phyloP scores from a whole-genome alignment of 2,113 vertebrate genomes.

The Echinops telfairi region DNA sequence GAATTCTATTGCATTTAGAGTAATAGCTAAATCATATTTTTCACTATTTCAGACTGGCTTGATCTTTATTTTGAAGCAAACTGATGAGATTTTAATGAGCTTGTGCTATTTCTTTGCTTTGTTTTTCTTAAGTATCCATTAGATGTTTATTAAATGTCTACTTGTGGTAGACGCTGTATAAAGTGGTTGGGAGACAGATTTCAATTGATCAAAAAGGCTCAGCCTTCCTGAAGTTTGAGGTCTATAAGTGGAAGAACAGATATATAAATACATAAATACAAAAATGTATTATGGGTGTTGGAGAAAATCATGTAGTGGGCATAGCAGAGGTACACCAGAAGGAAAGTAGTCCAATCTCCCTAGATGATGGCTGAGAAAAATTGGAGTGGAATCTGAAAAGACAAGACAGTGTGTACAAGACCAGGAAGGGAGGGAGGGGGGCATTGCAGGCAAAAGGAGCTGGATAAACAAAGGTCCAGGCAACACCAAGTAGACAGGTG shows the following conservation, averaged over 20 bases:
- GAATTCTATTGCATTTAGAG: slow-evolving; percentile 46
- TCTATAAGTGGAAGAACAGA: background rate
- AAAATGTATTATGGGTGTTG: background rate
- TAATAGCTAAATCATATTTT: slow-evolving; percentile 53
- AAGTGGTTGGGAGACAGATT: background rate
- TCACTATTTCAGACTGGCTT: slow-evolving; percentile 41
- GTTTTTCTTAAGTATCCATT: slow-evolving; percentile 55
- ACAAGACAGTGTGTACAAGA: background rate
- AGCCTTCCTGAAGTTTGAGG: slow-evolving; percentile 57
- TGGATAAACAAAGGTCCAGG: slow-evolving; percentile 1
- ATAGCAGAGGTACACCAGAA: background rate
- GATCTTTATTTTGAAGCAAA: slow-evolving; percentile 44
- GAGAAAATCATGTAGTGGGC: slow-evolving; percentile 6
- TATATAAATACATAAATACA: slow-evolving; percentile 18
- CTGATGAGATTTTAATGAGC: slow-evolving; percentile 60
- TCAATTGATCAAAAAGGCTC: slow-evolving; percentile 40
- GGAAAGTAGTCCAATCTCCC: background rate
- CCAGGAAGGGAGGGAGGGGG: slow-evolving; percentile 31
- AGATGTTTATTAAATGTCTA: slow-evolving; percentile 39
- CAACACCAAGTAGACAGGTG: background rate
- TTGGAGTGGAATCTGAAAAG: slow-evolving; percentile 21
- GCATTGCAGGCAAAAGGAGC: slow-evolving; percentile 18
- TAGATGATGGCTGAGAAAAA: slow-evolving; percentile 28
- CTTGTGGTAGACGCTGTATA: slow-evolving; percentile 24
- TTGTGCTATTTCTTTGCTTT: slow-evolving; percentile 29